Conservation (phyloP, 2,797 vertebrate genomes). For the Poecilia gillii region DNA sequence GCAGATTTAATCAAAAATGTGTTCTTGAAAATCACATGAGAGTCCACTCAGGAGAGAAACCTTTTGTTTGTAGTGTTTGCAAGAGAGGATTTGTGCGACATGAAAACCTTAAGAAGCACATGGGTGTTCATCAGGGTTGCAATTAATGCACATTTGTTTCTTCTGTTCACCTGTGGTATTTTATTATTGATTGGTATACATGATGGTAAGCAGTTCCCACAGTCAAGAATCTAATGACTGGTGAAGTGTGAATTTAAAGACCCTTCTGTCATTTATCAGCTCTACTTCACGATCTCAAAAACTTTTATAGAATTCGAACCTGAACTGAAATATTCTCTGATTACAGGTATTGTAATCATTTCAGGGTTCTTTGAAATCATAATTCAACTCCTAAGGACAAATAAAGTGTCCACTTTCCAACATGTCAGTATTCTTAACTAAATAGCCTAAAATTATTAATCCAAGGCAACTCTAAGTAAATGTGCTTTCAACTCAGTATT, state of each 20-base stretch:
- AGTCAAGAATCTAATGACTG: background rate
- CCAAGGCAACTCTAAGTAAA: no score
- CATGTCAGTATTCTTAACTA: no score
- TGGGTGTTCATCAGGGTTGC: background rate
- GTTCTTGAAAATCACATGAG: conserved; percentile 6
- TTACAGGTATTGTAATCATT: no score
- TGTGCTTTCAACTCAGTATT: no score
- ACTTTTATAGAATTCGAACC: background rate
- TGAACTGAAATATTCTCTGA: background rate
- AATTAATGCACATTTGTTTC: background rate
- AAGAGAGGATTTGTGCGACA: background rate
- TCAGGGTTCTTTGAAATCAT: no score
- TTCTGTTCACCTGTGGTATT: no score
- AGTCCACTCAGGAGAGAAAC: background rate
- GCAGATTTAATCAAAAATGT: conserved; percentile 1
- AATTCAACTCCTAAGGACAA: no score
- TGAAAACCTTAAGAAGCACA: background rate
- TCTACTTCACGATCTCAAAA: background rate
- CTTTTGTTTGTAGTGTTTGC: background rate
- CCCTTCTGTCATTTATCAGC: background rate
- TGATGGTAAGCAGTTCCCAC: no score
- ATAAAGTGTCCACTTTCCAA: no score
- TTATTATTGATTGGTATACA: no score
- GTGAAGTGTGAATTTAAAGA: background rate
- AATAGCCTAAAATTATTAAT: no score